phyloP scores from a whole-genome alignment of 2,113 vertebrate genomes.

The Eolophus roseicapilla region DNA sequence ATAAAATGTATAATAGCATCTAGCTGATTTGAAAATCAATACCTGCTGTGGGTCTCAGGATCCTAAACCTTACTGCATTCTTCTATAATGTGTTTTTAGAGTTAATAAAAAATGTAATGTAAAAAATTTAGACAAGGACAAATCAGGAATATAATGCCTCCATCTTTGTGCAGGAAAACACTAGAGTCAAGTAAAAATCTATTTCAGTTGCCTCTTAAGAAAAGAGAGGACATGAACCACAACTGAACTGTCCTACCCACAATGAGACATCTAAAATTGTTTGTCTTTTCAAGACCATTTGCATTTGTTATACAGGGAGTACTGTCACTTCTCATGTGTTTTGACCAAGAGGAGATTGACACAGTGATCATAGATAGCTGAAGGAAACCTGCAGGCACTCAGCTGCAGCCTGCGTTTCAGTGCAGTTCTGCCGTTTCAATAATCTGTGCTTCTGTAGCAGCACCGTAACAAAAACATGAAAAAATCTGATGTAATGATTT shows the following conservation, averaged over 20 bases:
- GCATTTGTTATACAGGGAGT: background rate
- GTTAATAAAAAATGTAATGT: background rate
- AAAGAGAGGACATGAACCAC: background rate
- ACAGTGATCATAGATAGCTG: background rate
- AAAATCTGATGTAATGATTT: conserved; percentile 24
- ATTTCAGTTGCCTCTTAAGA: background rate
- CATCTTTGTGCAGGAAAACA: background rate
- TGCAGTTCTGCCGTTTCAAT: background rate
- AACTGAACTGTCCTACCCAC: background rate
- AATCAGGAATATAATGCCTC: background rate
- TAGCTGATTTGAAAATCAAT: background rate
- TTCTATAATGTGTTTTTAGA: background rate
- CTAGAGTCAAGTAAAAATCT: background rate
- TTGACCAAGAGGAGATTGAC: background rate
- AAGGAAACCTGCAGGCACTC: background rate
- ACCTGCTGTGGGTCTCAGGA: background rate
- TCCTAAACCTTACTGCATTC: background rate
- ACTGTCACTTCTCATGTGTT: background rate
- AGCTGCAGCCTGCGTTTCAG: background rate
- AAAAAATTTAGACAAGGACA: background rate
- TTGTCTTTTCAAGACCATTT: background rate
- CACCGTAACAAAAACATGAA: background rate
- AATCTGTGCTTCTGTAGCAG: background rate
- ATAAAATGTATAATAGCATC: background rate
- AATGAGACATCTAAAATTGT: background rate